These are phyloP conservation scores for Laterallus jamaicensis DNA, from an alignment of 2,113 vertebrate genomes.

Conservation along the genomic window DNA sequence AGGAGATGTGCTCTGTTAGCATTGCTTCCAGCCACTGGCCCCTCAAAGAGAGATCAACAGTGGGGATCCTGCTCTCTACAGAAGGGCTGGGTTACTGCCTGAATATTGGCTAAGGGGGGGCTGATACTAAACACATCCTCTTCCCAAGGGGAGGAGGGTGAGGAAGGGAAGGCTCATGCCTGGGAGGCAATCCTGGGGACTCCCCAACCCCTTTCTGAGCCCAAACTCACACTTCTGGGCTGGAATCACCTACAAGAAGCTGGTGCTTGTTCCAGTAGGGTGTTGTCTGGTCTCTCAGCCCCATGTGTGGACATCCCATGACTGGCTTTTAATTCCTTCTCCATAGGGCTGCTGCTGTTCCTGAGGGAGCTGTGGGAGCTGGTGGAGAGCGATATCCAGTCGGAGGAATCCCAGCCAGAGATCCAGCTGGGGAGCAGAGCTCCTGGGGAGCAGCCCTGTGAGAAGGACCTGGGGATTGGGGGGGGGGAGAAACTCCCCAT, in stretches of 20 bases:
- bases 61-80: not conserved
- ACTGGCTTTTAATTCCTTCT: not conserved
- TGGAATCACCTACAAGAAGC: not conserved
- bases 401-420: too few relatives aligned
- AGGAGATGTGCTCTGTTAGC: not conserved
- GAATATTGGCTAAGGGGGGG: not conserved
- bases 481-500: too few relatives aligned
- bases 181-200: not conserved
- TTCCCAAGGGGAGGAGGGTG: not conserved
- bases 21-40: not conserved
- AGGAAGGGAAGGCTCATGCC: not conserved
- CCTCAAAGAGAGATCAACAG: not conserved
- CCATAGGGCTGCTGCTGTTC: not conserved
- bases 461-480: too few relatives aligned
- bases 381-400: too few relatives aligned
- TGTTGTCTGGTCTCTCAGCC: not conserved
- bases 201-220: not conserved
- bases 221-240: not conserved
- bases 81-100: not conserved
- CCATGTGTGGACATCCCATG: not conserved
- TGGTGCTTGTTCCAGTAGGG: not conserved
- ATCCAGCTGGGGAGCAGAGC: too few relatives aligned
- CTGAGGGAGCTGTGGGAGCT: not conserved
- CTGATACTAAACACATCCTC: not conserved
- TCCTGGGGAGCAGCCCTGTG: too few relatives aligned